These are phyloP conservation scores for Branchellion lobata DNA, from an alignment of 2,888 invertebrate genomes.

Conservation along the genomic window DNA sequence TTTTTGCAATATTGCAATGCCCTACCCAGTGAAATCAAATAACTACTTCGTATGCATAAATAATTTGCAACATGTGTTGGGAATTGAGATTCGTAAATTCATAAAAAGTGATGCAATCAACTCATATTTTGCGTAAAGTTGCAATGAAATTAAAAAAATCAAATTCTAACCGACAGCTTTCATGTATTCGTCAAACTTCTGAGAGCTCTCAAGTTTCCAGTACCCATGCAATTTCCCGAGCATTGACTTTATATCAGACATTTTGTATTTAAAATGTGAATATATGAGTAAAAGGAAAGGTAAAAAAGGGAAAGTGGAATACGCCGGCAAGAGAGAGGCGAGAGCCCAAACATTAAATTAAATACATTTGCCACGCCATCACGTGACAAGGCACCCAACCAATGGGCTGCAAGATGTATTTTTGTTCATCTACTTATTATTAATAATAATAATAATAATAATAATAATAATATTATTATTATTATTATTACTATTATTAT, in stretches of 20 bases:
- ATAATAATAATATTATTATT: too few species aligned
- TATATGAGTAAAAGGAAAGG: not conserved
- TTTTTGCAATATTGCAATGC: too few species aligned
- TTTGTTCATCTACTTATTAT: too few species aligned
- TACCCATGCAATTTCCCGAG: slow-evolving; percentile 65
- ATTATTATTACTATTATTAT: too few species aligned
- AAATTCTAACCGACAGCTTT: slow-evolving; percentile 68
- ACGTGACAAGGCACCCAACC: not conserved
- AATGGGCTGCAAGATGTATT: not conserved
- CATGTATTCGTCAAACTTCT: slow-evolving; percentile 87
- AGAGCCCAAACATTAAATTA: too few species aligned
- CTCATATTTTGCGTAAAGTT: not conserved
- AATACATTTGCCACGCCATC: not conserved
- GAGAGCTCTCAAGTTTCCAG: slow-evolving; percentile 77
- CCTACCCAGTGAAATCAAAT: too few species aligned
- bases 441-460: too few species aligned
- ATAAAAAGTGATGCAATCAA: too few species aligned
- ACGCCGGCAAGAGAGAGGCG: not conserved
- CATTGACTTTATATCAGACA: not conserved
- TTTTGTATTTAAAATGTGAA: not conserved
- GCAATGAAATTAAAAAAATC: not conserved
- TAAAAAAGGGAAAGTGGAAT: too few species aligned
- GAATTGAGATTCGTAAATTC: too few species aligned
- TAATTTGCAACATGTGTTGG: not conserved
- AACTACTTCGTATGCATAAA: not conserved